phyloP scores from a whole-genome alignment of 2,888 invertebrate genomes.

The Cryptus viduatorius region DNA sequence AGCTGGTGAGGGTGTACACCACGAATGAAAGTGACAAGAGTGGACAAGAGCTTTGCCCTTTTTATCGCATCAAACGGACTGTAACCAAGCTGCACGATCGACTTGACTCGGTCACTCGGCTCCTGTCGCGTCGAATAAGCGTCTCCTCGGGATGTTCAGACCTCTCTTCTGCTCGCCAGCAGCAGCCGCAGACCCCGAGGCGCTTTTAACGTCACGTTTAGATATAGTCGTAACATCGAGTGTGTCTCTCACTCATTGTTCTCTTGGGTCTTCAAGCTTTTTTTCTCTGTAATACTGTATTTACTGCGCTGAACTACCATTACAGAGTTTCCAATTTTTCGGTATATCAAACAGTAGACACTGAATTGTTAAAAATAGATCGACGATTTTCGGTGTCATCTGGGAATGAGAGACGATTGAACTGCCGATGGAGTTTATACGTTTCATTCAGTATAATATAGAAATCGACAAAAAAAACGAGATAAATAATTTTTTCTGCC shows the following conservation, averaged over 20 bases:
- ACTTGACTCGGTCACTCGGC: constrained; percentile 82
- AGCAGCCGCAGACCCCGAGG: constrained; percentile 42
- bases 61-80: constrained; percentile 81
- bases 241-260: constrained; percentile 15
- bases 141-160: constrained; percentile 67
- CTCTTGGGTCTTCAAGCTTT: constrained; percentile 3
- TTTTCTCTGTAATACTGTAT: constrained; percentile 31
- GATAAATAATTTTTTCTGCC: no score
- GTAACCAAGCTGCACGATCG: constrained; percentile 81
- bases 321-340: background rate
- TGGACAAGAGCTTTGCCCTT: constrained; percentile 73
- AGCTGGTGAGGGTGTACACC: constrained; percentile 47
- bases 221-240: background rate
- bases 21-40: constrained; percentile 51
- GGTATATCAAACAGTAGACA: background rate
- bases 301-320: background rate
- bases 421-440: no score
- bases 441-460: no score
- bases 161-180: constrained; percentile 44
- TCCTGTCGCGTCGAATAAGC: constrained; percentile 81
- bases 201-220: constrained; percentile 54
- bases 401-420: constrained; percentile 32
- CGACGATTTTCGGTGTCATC: constrained; percentile 19
- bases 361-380: background rate
- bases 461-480: no score